Evolutionary conservation across 1,140 invertebrate genomes (phyloP).

Genomic region (Ceratosolen fusciceps): DNA sequence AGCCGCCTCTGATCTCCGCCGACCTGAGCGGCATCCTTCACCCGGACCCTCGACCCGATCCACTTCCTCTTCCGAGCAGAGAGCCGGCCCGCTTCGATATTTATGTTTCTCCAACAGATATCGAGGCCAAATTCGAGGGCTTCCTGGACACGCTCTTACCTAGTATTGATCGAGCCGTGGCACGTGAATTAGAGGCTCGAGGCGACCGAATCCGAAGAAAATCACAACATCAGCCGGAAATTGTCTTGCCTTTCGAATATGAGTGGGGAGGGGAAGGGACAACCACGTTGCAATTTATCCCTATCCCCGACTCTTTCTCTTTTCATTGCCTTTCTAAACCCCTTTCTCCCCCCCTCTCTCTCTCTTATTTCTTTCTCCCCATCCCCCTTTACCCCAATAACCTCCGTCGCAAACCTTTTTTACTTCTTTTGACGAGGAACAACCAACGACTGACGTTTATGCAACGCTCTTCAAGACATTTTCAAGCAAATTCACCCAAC

Average conservation of each 20-base stretch:
- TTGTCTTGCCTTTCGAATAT: background rate
- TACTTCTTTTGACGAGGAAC: no score
- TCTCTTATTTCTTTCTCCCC: no score
- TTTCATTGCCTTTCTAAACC: no score
- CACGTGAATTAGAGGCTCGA: background rate
- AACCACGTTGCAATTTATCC: no score
- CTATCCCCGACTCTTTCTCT: no score
- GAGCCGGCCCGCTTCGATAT: background rate
- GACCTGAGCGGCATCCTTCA: constrained; percentile 16
- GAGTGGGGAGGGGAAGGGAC: no score
- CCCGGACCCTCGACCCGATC: background rate
- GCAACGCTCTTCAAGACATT: no score
- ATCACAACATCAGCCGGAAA: background rate
- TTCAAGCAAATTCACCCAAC: no score
- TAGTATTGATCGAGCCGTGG: background rate
- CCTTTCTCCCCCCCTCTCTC: no score
- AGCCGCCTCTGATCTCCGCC: constrained; percentile 32
- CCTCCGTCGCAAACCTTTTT: no score
- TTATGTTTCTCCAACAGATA: background rate
- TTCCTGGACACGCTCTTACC: background rate
- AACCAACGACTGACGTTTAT: no score
- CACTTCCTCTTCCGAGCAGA: background rate
- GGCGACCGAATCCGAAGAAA: background rate
- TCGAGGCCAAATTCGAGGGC: background rate
- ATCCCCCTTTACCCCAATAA: no score